Evolutionary conservation across 2,797 vertebrate genomes (phyloP).

Genomic region (Melanotaenia parkinsoni): DNA sequence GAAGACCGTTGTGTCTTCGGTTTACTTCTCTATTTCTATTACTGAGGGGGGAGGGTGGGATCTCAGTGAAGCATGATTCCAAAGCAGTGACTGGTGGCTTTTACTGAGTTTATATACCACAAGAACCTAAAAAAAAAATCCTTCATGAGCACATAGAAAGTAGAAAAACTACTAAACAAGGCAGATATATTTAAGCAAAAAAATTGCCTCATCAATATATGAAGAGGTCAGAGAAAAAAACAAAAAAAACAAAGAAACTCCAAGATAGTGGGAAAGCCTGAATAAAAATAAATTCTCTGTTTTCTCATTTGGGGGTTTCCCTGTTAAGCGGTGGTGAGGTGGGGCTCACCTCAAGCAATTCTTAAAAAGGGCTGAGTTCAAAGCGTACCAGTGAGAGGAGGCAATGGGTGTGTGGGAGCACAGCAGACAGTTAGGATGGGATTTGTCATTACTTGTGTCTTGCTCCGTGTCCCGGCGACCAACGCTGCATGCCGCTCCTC

Average conservation of each 20-base stretch:
- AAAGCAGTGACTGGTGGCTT: constrained; percentile 48
- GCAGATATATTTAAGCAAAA: constrained; percentile 12
- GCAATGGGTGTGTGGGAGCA: constrained; percentile 43
- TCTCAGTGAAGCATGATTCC: constrained; percentile 48
- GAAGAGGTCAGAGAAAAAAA: constrained; percentile 20
- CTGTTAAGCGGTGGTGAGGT: constrained; percentile 45
- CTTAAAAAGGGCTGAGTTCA: constrained; percentile 61
- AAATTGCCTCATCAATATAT: constrained; percentile 11
- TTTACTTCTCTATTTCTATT: constrained; percentile 36
- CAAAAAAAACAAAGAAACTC: constrained; percentile 25
- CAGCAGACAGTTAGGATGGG: constrained; percentile 68
- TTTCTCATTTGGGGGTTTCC: constrained; percentile 65
- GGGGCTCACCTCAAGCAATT: constrained; percentile 60
- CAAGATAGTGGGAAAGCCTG: constrained; percentile 1
- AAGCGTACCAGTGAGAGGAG: constrained; percentile 54
- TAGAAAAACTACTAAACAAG: not conserved
- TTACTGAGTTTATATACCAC: constrained; percentile 39
- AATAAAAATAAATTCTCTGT: constrained; percentile 39
- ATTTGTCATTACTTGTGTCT: constrained; percentile 78
- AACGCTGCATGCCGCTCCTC: constrained; percentile 46
- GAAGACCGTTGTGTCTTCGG: constrained; percentile 24
- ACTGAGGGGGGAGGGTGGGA: constrained; percentile 12
- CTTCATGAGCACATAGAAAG: not conserved
- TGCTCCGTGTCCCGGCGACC: constrained; percentile 67
- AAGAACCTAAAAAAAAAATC: constrained; percentile 20